Conservation (phyloP, 2,113 vertebrate species). For the Ellobius talpinus region DNA sequence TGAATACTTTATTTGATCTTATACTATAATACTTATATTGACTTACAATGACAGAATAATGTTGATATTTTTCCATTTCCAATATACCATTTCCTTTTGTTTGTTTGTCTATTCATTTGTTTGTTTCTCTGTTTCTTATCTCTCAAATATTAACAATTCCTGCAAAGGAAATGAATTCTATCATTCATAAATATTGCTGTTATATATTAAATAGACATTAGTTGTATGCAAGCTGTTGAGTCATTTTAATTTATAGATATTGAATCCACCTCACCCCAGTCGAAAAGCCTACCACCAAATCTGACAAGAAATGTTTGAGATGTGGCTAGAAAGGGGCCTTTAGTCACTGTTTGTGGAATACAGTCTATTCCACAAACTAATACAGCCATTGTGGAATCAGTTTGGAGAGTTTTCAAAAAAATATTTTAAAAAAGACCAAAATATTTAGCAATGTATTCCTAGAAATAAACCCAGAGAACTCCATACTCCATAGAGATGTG, state of each 20-base stretch:
- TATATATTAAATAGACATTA: slow-evolving; percentile 26
- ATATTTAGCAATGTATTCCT: not conserved
- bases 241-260: slow-evolving; percentile 16
- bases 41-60: not conserved
- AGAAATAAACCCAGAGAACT: not conserved
- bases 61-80: slow-evolving; percentile 23
- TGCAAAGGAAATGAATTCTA: not conserved
- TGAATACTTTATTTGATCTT: not conserved
- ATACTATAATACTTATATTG: not conserved
- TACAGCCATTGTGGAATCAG: not conserved
- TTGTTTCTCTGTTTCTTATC: slow-evolving; percentile 30
- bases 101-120: not conserved
- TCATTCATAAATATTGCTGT: slow-evolving; percentile 3
- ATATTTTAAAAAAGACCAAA: not conserved
- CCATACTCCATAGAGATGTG: not conserved
- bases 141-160: slow-evolving; percentile 7
- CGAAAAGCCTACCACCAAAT: not conserved
- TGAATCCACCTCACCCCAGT: not conserved
- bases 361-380: not conserved
- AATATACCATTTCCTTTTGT: not conserved
- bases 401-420: not conserved
- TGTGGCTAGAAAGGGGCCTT: not conserved
- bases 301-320: not conserved
- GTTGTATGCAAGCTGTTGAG: not conserved
- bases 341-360: not conserved